phyloP scores from a whole-genome alignment of 2,797 vertebrate genomes.

The Apogon talboti region DNA sequence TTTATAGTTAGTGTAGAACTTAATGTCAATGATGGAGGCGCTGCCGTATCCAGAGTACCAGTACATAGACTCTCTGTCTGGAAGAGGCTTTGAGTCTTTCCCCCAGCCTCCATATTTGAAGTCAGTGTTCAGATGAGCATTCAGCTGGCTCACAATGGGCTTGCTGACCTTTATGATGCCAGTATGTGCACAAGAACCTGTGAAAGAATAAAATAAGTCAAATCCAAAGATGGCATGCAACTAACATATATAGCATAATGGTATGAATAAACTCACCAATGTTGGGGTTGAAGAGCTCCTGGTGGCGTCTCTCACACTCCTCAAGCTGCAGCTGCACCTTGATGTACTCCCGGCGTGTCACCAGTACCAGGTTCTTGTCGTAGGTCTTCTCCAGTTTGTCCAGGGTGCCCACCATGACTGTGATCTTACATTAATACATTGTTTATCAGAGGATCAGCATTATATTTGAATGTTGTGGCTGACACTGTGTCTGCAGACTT shows the following conservation, averaged over 20 bases:
- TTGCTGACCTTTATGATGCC: slow-evolving; percentile 74
- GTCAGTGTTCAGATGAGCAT: slow-evolving; percentile 58
- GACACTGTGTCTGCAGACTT: not conserved
- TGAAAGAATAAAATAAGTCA: not conserved
- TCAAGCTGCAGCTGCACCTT: slow-evolving; percentile 73
- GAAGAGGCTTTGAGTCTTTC: slow-evolving; percentile 78
- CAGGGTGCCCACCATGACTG: slow-evolving; percentile 46
- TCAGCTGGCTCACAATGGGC: slow-evolving; percentile 78
- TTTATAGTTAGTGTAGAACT: slow-evolving; percentile 75
- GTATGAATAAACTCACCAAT: slow-evolving; percentile 54
- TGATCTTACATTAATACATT: slow-evolving; percentile 32
- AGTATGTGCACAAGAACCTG: slow-evolving; percentile 77
- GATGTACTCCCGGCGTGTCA: slow-evolving; percentile 61
- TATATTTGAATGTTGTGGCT: not conserved
- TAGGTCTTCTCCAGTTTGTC: slow-evolving; percentile 60
- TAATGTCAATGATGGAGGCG: slow-evolving; percentile 52
- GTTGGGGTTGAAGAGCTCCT: slow-evolving; percentile 72
- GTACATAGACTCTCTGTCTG: slow-evolving; percentile 74
- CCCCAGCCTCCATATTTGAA: slow-evolving; percentile 79
- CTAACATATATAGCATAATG: not conserved
- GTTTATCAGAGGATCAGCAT: not conserved
- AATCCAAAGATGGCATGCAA: not conserved
- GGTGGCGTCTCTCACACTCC: slow-evolving; percentile 70
- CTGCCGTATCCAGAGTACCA: slow-evolving; percentile 69
- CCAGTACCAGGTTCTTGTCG: slow-evolving; percentile 66